Percentiles rank a stretch among this genome's conserved stretches.
These are phyloP conservation scores for Buphagus erythrorhynchus DNA, from an alignment of 2,797 vertebrate genomes.

Conservation along the genomic window DNA sequence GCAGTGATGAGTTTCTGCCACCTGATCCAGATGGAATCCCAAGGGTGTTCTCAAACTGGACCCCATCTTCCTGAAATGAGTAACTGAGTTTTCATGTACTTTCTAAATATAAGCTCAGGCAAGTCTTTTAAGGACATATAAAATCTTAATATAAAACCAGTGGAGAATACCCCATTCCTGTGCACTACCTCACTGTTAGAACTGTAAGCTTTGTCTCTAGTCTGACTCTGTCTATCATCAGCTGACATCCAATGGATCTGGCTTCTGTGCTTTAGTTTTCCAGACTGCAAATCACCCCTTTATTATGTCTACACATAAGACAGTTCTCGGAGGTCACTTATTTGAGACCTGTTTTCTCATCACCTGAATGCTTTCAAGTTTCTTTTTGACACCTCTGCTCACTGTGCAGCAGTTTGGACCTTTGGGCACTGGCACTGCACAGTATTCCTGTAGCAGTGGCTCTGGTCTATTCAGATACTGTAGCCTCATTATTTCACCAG, in stretches of 20 bases:
- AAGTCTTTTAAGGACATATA: neutral
- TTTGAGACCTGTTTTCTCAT: neutral
- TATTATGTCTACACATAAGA: neutral
- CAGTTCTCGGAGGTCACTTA: neutral
- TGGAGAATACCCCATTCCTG: neutral
- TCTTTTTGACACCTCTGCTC: neutral
- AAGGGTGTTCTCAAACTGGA: neutral
- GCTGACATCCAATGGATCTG: neutral
- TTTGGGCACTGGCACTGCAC: neutral
- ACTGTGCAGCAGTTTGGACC: rapidly evolving
- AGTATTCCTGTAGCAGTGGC: neutral
- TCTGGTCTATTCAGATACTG: neutral
- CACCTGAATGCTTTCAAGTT: neutral
- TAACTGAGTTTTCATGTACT: neutral
- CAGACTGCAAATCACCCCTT: neutral
- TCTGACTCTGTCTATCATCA: neutral
- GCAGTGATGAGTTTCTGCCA: neutral
- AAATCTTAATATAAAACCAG: neutral
- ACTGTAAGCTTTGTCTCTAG: neutral
- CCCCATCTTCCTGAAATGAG: neutral
- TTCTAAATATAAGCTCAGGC: neutral
- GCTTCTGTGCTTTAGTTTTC: neutral
- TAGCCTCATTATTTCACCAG: neutral
- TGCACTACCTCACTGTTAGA: neutral
- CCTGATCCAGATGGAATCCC: neutral